Evolutionary conservation across 1,140 invertebrate genomes (phyloP).

Genomic region (Agraylea sexmaculata): DNA sequence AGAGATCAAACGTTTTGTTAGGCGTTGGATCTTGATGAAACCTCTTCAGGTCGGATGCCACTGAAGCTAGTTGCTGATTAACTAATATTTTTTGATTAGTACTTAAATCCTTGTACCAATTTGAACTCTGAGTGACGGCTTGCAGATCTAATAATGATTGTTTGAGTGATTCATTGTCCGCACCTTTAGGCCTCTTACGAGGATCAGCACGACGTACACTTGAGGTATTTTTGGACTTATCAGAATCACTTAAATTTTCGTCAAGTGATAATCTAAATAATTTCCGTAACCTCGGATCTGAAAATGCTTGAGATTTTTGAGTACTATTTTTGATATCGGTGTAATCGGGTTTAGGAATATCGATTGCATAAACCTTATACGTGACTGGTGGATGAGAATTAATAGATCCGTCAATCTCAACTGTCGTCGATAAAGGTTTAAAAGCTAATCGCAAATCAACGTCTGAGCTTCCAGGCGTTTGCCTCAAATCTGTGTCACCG

Average conservation of each 20-base stretch:
- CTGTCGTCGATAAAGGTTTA: slow-evolving; percentile 64
- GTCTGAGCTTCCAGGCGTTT: slow-evolving; percentile 43
- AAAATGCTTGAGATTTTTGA: slow-evolving; percentile 54
- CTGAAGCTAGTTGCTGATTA: slow-evolving; percentile 49
- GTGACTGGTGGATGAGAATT: slow-evolving; percentile 59
- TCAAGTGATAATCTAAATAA: slow-evolving; percentile 53
- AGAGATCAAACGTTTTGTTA: slow-evolving; percentile 41
- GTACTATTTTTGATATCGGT: slow-evolving; percentile 56
- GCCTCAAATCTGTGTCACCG: slow-evolving; percentile 43
- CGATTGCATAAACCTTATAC: slow-evolving; percentile 54
- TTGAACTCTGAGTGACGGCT: slow-evolving; percentile 46
- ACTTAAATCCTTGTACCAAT: slow-evolving; percentile 52
- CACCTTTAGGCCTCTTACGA: slow-evolving; percentile 41
- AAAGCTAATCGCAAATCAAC: slow-evolving; percentile 68
- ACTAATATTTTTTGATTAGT: slow-evolving; percentile 55
- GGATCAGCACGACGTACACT: slow-evolving; percentile 38
- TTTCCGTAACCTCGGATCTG: slow-evolving; percentile 59
- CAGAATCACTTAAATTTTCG: slow-evolving; percentile 40
- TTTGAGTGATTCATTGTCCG: slow-evolving; percentile 28
- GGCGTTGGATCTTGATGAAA: slow-evolving; percentile 38
- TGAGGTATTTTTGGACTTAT: slow-evolving; percentile 29
- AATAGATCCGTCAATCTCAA: slow-evolving; percentile 72
- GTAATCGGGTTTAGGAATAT: slow-evolving; percentile 62
- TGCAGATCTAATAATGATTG: slow-evolving; percentile 41
- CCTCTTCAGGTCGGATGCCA: slow-evolving; percentile 46